phyloP scores from a whole-genome alignment of 2,113 vertebrate species.

The Xenopus laevis region DNA sequence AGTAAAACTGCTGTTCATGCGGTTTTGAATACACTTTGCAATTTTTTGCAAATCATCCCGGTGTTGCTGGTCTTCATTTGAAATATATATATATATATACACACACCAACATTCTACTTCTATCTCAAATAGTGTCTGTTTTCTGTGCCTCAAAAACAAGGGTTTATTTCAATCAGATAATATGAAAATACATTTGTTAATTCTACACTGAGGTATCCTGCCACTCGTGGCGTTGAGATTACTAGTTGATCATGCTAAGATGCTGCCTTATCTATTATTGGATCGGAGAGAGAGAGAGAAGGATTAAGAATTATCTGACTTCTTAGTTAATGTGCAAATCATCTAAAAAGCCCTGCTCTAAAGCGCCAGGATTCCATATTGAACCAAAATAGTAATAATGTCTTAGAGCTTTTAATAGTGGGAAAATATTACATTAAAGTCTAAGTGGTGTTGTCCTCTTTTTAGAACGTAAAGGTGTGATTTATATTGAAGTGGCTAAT shows the following conservation, averaged over 20 bases:
- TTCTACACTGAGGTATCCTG: conserved; percentile 75
- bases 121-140: conserved; percentile 43
- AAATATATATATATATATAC: background rate
- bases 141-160: conserved; percentile 44
- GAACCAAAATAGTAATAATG: conserved; percentile 62
- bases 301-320: conserved; percentile 94
- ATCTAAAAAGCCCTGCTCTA: conserved; percentile 72
- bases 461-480: conserved; percentile 42
- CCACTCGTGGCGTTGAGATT: conserved; percentile 82
- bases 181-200: conserved; percentile 65
- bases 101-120: conserved; percentile 30
- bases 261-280: conserved; percentile 86
- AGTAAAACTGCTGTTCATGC: too few relatives aligned
- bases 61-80: too few relatives aligned
- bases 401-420: conserved; percentile 56
- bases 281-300: conserved; percentile 89
- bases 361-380: conserved; percentile 57
- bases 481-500: conserved; percentile 45
- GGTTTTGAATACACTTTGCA: too few relatives aligned
- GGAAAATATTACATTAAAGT: conserved; percentile 43
- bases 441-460: conserved; percentile 38
- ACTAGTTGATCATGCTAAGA: conserved; percentile 85
- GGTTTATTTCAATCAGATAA: conserved; percentile 60
- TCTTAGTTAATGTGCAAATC: conserved; percentile 91
- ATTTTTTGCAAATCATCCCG: too few relatives aligned